Evolutionary conservation across 2,888 invertebrate species (phyloP).

Genomic region (Hoplodrina blanda): DNA sequence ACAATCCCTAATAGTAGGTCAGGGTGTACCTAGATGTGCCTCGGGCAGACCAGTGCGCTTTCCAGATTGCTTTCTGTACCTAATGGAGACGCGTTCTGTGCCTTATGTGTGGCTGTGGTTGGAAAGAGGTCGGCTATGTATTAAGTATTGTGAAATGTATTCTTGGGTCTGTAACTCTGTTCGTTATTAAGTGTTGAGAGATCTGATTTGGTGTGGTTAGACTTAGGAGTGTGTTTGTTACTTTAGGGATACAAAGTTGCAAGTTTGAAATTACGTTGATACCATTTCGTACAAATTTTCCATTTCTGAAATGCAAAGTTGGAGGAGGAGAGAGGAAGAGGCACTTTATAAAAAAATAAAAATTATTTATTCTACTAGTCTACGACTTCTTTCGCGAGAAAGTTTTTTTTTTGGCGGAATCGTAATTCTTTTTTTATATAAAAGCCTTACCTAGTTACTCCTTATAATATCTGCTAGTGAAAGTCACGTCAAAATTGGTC

Average conservation of each 20-base stretch:
- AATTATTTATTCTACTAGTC: too few relatives aligned
- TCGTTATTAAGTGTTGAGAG: slow-evolving; percentile 10
- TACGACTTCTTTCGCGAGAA: too few relatives aligned
- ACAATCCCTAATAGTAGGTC: slow-evolving; percentile 87
- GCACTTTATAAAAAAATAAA: too few relatives aligned
- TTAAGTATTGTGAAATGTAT: slow-evolving; percentile 34
- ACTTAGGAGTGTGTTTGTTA: slow-evolving; percentile 12
- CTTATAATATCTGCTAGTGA: too few relatives aligned
- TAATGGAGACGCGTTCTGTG: slow-evolving; percentile 63
- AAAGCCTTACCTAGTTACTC: too few relatives aligned
- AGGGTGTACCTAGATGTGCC: slow-evolving; percentile 77
- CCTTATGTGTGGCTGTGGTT: slow-evolving; percentile 54
- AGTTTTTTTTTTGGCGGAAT: too few relatives aligned
- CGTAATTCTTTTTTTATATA: too few relatives aligned
- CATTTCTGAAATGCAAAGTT: background rate
- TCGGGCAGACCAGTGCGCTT: slow-evolving; percentile 67
- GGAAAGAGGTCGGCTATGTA: slow-evolving; percentile 41
- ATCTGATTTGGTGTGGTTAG: slow-evolving; percentile 25
- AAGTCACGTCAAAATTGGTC: too few relatives aligned
- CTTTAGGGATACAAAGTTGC: background rate
- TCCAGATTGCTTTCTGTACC: slow-evolving; percentile 69
- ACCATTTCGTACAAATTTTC: background rate
- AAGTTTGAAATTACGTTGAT: too few relatives aligned
- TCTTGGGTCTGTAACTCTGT: background rate
- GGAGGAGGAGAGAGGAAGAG: background rate